Percentiles rank a stretch among this genome's conserved stretches.
Conservation (phyloP, 2,113 vertebrate genomes). For the Bucco capensis region DNA sequence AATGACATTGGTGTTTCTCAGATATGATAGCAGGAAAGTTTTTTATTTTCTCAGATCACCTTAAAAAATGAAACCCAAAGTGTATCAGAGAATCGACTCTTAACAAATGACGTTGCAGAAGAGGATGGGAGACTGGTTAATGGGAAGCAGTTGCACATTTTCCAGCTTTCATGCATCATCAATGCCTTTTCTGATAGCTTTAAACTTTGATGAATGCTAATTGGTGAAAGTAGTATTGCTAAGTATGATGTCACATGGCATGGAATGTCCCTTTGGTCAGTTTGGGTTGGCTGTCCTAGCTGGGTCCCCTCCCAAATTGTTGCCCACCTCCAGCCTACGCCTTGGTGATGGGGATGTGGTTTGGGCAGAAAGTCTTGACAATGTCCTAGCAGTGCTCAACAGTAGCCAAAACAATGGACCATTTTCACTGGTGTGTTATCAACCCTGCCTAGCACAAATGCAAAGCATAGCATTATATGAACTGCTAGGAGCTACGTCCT, state of each 20-base stretch:
- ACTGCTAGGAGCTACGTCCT: not conserved
- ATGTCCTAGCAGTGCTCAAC: not conserved
- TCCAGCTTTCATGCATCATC: not conserved
- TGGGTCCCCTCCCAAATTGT: not conserved
- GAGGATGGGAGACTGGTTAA: not conserved
- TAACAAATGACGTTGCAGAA: not conserved
- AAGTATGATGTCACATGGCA: not conserved
- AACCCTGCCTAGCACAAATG: not conserved
- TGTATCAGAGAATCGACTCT: not conserved
- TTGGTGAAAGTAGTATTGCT: too few species aligned
- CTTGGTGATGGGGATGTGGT: not conserved
- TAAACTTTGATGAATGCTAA: not conserved
- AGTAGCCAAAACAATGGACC: not conserved
- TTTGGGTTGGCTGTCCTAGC: fast-evolving
- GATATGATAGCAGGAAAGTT: not conserved
- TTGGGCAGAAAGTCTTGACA: not conserved
- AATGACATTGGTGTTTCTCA: not conserved
- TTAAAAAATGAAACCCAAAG: not conserved
- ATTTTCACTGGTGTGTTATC: not conserved
- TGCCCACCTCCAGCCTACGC: not conserved
- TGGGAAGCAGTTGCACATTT: not conserved
- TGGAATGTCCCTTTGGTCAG: fast-evolving
- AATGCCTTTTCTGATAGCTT: not conserved
- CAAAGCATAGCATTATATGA: not conserved
- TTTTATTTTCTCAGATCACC: not conserved